Conservation (phyloP, 2,888 invertebrate genomes). For the Heliconius hortense region DNA sequence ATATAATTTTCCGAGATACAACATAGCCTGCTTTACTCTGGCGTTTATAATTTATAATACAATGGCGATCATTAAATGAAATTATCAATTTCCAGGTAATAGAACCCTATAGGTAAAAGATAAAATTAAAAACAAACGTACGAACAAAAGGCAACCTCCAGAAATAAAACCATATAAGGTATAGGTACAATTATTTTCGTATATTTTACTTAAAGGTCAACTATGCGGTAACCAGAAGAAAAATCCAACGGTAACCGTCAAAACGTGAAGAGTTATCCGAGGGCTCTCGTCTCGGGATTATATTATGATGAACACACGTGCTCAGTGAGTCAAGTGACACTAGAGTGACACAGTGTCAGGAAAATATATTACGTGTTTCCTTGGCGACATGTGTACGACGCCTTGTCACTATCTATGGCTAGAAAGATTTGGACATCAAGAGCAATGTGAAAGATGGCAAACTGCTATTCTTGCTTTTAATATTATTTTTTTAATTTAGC, state of each 20-base stretch:
- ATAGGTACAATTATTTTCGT: neutral
- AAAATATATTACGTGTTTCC: constrained; percentile 31
- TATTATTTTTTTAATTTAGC: too few species aligned
- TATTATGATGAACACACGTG: constrained; percentile 54
- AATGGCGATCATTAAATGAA: neutral
- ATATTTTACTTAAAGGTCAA: constrained; percentile 6
- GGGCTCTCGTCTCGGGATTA: constrained; percentile 57
- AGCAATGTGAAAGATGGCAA: neutral
- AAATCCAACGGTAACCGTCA: constrained; percentile 63
- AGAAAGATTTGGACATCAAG: constrained; percentile 20
- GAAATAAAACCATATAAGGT: neutral
- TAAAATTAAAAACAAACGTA: too few species aligned
- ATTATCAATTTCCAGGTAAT: too few species aligned
- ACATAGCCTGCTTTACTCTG: neutral
- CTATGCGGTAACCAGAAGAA: constrained; percentile 49
- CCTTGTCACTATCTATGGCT: constrained; percentile 1
- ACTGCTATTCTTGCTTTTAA: constrained; percentile 7
- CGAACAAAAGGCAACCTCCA: neutral
- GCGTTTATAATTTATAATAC: too few species aligned
- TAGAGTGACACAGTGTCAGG: constrained; percentile 31
- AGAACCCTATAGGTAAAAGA: too few species aligned
- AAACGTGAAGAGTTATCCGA: constrained; percentile 56
- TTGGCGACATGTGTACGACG: constrained; percentile 20
- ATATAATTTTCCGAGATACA: neutral
- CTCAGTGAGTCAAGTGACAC: constrained; percentile 46